Conservation (phyloP, 2,113 vertebrate genomes). For the Laterallus jamaicensis region DNA sequence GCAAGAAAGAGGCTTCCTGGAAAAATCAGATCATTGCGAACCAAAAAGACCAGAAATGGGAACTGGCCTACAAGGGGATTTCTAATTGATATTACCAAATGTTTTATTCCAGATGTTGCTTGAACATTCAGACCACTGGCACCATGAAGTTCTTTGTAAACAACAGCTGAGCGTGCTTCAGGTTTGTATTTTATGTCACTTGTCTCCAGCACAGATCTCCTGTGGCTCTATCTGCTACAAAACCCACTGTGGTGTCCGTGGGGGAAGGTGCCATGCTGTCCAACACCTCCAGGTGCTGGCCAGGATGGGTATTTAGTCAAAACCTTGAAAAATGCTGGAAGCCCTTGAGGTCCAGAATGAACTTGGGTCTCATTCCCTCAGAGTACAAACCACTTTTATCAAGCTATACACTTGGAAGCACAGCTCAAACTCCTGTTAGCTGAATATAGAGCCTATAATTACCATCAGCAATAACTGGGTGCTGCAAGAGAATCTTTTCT, state of each 20-base stretch:
- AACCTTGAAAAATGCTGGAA: not conserved
- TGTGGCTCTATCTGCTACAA: not conserved
- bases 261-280: fast-evolving
- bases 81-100: fast-evolving
- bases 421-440: not conserved
- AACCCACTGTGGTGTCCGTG: fast-evolving
- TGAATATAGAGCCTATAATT: not conserved
- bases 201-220: not conserved
- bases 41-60: not conserved
- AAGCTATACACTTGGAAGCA: not conserved
- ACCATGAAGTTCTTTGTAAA: not conserved
- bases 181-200: not conserved
- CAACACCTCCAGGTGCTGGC: not conserved
- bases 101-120: not conserved
- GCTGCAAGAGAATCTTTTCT: not conserved
- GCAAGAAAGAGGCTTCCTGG: not conserved
- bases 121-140: not conserved
- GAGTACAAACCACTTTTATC: not conserved
- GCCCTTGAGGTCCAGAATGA: not conserved
- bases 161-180: not conserved
- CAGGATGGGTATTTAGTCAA: fast-evolving
- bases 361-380: not conserved
- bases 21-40: not conserved
- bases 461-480: not conserved
- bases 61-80: not conserved